Evolutionary conservation across 2,888 invertebrate species (phyloP).

Genomic region (Coenonympha arcania): DNA sequence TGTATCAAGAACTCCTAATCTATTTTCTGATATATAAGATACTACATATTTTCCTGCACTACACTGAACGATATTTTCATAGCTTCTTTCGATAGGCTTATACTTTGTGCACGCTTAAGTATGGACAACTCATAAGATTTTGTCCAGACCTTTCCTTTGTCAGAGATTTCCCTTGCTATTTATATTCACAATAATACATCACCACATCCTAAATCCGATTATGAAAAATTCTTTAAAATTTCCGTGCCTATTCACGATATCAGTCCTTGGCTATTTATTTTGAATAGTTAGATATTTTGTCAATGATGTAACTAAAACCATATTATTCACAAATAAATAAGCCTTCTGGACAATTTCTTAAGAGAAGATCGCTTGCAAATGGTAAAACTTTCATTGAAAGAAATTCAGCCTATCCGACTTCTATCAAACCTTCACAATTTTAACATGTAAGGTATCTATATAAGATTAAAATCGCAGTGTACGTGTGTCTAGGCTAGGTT

Average conservation of each 20-base stretch:
- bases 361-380: slow-evolving; percentile 31
- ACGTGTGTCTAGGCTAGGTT: slow-evolving; percentile 68
- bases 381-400: slow-evolving; percentile 40
- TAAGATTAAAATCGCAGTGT: slow-evolving; percentile 50
- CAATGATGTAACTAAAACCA: too few species aligned
- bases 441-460: slow-evolving; percentile 48
- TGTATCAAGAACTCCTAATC: slow-evolving; percentile 56
- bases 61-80: slow-evolving; percentile 66
- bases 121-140: slow-evolving; percentile 26
- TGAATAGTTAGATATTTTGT: too few species aligned
- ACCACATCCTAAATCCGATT: too few species aligned
- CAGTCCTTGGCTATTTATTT: too few species aligned
- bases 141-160: neutral
- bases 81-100: slow-evolving; percentile 56
- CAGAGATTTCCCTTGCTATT: too few species aligned
- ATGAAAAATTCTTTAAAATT: too few species aligned
- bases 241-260: too few species aligned
- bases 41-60: slow-evolving; percentile 62
- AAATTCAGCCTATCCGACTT: slow-evolving; percentile 47
- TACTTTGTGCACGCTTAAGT: slow-evolving; percentile 57
- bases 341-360: neutral
- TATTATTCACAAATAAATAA: too few species aligned
- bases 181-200: too few species aligned
- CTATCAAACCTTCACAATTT: slow-evolving; percentile 44
- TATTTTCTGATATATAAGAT: slow-evolving; percentile 65